Evolutionary conservation across 2,113 vertebrate species (phyloP), one percentile per base, ranked within the genome.

Genomic region (Vulpes vulpes): DNA sequence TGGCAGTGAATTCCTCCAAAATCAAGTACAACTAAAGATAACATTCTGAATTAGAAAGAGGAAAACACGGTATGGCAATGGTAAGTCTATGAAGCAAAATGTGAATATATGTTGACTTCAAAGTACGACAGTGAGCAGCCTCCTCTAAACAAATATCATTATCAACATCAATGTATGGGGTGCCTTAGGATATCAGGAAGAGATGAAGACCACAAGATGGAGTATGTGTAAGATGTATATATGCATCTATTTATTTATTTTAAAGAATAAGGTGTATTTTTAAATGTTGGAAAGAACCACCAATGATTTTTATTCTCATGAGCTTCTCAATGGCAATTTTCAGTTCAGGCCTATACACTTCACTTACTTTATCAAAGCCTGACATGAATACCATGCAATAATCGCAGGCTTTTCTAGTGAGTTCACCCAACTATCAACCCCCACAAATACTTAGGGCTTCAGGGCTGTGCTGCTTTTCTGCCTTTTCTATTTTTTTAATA

Each of bases 41-140:
- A 38, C 23, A 80, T 55, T 83, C 55, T 95, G 51, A 92, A 65
- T 71, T 86, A 84, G 74, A 94, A 94, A 95, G 20, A 91, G n/a
- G 51, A 87, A 88, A 94, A 64, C n/a, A 49, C 93, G 69, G 27
- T n/a, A 95, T 1, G 14, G 11, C 22, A 95, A 84, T 23, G 4
- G 30, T 57, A 85, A 82, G 43, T 20, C 59, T 60, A 49, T 0
- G 9, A 82, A 32, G 78, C 15, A 84, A 65, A 83, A 81, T 69
- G 1, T 76, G 69, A 69, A 23, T 76, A 59, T 86, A 16, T 69
- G 59, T 14, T 90, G 74, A 65, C 27, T 32, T 57, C 32, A 78
- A 11, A 57, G 73, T 5, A 76, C 5, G 89, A 60, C 1, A 49
- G 83, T 69, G 30, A 92, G 19, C 8, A 91, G 25, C 17, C 15